These are phyloP conservation scores for Bubo blakistoni DNA, from an alignment of 2,113 vertebrate genomes.

Conservation along the genomic window DNA sequence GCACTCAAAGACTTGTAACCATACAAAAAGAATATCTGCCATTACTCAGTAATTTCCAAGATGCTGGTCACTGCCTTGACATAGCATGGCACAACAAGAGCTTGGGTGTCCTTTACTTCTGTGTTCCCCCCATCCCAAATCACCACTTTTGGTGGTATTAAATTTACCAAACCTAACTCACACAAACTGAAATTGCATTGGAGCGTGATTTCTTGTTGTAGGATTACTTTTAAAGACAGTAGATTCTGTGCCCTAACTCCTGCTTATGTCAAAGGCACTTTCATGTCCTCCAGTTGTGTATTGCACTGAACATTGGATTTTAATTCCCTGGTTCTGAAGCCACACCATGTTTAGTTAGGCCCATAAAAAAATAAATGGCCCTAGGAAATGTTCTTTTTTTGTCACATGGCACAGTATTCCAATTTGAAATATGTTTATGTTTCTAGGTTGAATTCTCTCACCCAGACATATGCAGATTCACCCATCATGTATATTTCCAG, in stretches of 20 bases:
- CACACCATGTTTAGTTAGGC: neutral
- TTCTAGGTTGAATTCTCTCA: neutral
- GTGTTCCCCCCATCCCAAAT: neutral
- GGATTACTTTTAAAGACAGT: neutral
- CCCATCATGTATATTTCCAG: neutral
- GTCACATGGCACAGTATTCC: neutral
- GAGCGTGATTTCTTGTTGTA: neutral
- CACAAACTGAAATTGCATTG: neutral
- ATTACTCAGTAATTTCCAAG: neutral
- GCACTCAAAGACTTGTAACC: neutral
- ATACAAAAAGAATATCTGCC: neutral
- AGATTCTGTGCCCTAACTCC: neutral
- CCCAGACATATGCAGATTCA: neutral
- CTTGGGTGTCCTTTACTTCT: accelerated
- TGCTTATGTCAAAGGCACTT: neutral
- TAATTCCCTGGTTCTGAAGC: neutral
- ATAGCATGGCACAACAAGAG: neutral
- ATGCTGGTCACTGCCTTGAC: accelerated
- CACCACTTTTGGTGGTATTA: neutral
- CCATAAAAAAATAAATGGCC: neutral
- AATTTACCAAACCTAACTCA: neutral
- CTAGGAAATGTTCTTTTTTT: neutral
- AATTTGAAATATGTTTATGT: neutral
- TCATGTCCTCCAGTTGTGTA: neutral
- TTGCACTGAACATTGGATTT: neutral